Conservation (phyloP, 2,113 vertebrate species). For the Callionymus lyra region DNA sequence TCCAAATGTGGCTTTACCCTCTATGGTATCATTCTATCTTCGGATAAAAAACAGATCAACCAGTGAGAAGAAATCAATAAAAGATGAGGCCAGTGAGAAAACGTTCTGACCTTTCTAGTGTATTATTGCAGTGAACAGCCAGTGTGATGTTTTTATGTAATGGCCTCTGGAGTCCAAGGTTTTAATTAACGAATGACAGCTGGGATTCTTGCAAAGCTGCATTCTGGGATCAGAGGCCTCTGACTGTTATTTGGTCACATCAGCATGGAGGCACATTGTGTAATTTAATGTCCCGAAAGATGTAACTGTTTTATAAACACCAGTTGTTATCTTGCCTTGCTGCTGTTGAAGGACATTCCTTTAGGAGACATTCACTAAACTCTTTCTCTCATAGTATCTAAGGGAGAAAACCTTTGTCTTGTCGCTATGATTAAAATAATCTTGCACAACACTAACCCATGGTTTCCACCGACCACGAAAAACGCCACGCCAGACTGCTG, state of each 20-base stretch:
- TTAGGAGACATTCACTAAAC: too few relatives aligned
- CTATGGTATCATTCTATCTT: conserved; percentile 15
- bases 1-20: conserved; percentile 6
- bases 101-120: conserved; percentile 25
- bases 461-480: too few relatives aligned
- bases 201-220: conserved; percentile 35
- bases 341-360: too few relatives aligned
- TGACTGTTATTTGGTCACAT: conserved; percentile 16
- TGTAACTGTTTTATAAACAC: too few relatives aligned
- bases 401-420: too few relatives aligned
- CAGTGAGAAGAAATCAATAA: conserved; percentile 27
- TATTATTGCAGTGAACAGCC: conserved; percentile 40
- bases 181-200: conserved; percentile 49
- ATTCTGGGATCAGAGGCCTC: conserved; percentile 28
- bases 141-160: conserved; percentile 41
- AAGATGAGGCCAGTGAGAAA: conserved; percentile 31
- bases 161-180: conserved; percentile 34
- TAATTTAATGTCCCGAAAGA: too few relatives aligned
- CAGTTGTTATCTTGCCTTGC: too few relatives aligned
- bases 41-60: conserved; percentile 40
- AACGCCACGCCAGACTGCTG: too few relatives aligned
- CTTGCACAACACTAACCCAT: too few relatives aligned
- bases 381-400: too few relatives aligned
- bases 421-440: too few relatives aligned
- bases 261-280: too few relatives aligned